These are phyloP conservation scores for Hedya salicella DNA, from an alignment of 2,888 invertebrate species.

Conservation along the genomic window DNA sequence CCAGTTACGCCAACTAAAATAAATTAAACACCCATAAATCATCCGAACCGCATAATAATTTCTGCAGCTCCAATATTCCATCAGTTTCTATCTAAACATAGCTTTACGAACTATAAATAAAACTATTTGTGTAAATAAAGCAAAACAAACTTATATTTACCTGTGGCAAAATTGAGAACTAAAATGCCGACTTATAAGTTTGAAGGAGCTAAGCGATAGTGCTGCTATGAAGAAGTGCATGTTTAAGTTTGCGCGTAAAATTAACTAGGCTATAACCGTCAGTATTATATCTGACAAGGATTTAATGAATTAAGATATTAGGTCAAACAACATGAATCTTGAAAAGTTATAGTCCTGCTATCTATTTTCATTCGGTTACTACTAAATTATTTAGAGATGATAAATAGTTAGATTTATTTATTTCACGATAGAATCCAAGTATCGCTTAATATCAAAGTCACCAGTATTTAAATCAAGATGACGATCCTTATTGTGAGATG, in stretches of 20 bases:
- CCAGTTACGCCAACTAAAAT: neutral
- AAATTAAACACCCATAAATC: slow-evolving; percentile 19
- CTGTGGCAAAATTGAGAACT: neutral
- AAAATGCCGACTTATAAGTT: neutral
- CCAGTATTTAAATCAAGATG: no score
- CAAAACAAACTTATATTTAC: slow-evolving; percentile 15
- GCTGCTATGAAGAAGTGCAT: neutral
- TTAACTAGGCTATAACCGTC: slow-evolving; percentile 25
- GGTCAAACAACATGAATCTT: slow-evolving; percentile 3
- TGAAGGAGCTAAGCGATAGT: neutral
- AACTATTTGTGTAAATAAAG: slow-evolving; percentile 7
- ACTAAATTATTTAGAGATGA: no score
- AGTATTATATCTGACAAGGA: slow-evolving; percentile 4
- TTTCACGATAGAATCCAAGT: no score
- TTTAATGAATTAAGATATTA: slow-evolving; percentile 7
- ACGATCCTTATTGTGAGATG: no score
- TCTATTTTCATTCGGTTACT: no score
- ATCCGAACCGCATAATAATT: slow-evolving; percentile 21
- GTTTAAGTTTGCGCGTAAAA: slow-evolving; percentile 3
- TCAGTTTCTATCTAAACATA: slow-evolving; percentile 14
- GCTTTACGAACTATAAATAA: slow-evolving; percentile 18
- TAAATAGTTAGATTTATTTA: no score
- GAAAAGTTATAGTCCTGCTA: neutral
- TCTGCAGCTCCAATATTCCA: slow-evolving; percentile 30
- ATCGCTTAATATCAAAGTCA: no score